A percentile compares a stretch with the other conserved stretches of the same genome.
Evolutionary conservation across 2,113 vertebrate genomes (phyloP).

Genomic region (Coryphaenoides rupestris): DNA sequence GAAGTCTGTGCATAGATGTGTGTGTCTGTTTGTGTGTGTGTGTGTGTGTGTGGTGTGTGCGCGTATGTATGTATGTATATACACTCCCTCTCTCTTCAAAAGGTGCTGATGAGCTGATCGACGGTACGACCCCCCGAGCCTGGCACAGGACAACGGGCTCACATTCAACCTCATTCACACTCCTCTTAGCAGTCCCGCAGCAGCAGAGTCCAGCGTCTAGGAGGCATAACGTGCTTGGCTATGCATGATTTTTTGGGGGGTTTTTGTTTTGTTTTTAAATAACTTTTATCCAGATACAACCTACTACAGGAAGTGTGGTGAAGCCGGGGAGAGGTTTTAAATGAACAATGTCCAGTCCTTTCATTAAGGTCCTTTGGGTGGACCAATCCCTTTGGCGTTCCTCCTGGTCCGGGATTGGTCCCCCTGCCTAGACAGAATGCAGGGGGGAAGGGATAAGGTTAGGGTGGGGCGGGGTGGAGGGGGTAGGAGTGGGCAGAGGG

Average conservation of each 20-base stretch:
- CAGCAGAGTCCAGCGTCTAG: constrained; percentile 29
- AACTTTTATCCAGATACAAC: constrained; percentile 43
- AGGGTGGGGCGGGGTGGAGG: not conserved
- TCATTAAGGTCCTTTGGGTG: constrained; percentile 41
- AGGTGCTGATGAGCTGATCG: constrained; percentile 54
- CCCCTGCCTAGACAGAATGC: not conserved
- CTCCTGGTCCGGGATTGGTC: constrained; percentile 28
- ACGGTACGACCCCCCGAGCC: constrained; percentile 45
- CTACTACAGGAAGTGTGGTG: not conserved
- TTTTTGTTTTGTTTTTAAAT: constrained; percentile 53
- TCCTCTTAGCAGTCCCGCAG: constrained; percentile 44
- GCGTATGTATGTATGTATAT: constrained; percentile 3
- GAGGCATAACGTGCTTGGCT: constrained; percentile 65
- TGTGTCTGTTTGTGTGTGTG: constrained; percentile 44
- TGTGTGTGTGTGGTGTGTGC: constrained; percentile 53
- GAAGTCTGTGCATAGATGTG: constrained; percentile 25
- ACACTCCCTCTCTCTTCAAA: constrained; percentile 28
- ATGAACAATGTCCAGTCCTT: constrained; percentile 43
- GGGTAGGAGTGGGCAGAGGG: constrained; percentile 14
- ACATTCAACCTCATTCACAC: constrained; percentile 8
- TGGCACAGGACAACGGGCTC: constrained; percentile 28
- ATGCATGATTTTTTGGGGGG: constrained; percentile 76
- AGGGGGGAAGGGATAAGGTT: too few species aligned
- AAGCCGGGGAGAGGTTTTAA: constrained; percentile 45
- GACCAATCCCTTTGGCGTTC: constrained; percentile 2